Conservation (phyloP, 2,113 vertebrate species). For the Rallus limicola region DNA sequence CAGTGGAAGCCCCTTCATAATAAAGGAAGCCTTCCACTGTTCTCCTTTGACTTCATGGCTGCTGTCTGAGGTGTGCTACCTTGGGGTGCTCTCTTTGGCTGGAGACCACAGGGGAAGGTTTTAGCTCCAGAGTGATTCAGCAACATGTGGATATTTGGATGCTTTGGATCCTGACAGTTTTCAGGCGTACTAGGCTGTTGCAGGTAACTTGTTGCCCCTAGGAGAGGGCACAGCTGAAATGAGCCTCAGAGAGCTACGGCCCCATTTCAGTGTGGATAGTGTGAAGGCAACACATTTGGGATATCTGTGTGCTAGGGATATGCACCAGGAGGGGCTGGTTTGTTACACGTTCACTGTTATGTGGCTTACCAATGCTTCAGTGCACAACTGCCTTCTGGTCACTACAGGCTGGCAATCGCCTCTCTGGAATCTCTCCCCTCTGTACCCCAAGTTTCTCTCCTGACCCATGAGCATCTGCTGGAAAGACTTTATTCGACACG, state of each 20-base stretch:
- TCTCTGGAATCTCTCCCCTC: neutral
- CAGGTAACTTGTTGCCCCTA: neutral
- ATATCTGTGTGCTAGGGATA: neutral
- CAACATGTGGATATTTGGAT: neutral
- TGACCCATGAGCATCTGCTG: neutral
- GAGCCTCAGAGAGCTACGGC: neutral
- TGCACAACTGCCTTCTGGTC: neutral
- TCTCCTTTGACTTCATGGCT: rapidly evolving
- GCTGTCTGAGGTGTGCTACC: rapidly evolving
- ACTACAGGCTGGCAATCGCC: neutral
- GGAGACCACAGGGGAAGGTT: neutral
- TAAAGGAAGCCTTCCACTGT: neutral
- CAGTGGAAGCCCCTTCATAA: no score
- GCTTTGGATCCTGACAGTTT: neutral
- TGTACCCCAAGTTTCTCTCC: neutral
- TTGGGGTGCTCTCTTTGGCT: rapidly evolving
- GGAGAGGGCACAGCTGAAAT: neutral
- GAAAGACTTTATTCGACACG: neutral
- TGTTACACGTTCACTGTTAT: rapidly evolving
- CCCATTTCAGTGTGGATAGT: neutral
- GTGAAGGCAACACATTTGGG: neutral
- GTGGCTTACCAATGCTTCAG: rapidly evolving
- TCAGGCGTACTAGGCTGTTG: neutral
- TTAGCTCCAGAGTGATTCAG: slow-evolving; percentile 10
- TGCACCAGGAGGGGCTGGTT: neutral